Base-by-base conservation (phyloP, 2,888 invertebrate species). In the Sicus ferrugineus region DNA sequence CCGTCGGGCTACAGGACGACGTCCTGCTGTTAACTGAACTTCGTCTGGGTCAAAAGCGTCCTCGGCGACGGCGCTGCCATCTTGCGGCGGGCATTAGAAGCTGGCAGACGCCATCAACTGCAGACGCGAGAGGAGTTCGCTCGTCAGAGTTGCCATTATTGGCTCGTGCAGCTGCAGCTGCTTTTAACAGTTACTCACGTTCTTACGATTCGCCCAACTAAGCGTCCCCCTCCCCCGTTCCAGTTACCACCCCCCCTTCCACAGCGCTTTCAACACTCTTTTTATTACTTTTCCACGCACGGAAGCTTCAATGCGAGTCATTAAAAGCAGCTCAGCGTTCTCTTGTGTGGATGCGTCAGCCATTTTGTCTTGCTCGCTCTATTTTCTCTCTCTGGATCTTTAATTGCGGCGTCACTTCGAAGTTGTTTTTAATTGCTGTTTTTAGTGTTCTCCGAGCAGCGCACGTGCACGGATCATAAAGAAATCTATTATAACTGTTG, bases 71-170 rank as follows among this genome's bases (percentile, higher is more conserved):
- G 21, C 21, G 19, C 54, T 48, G 48, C 48, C 48, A 19, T 48
- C 16, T 21, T 54, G 59, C 19, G 34, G 19, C 31, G n/a, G n/a
- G n/a, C n/a, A n/a, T 21, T n/a, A 19, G 11, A 30, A 48, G 54
- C 65, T 65, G 65, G 54, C 65, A 26, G 52, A 26, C 54, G 52
- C 65, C 65, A 65, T 65, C 54, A 65, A 65, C 19, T 34, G 28
- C 54, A 65, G 65, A 34, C n/a, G n/a, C n/a, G n/a, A n/a, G 23
- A 56, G 56, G 26, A 26, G n/a, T n/a, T n/a, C 26, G n/a, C 21
- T 65, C 54, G 54, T 38, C 65, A 65, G 54, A 34, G 26, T 34
- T 38, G 38, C 54, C 38, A 38, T 65, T 54, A 65, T 54, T 38
- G 65, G 30, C 50, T 34, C 38, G 42, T 42, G 42, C 9, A 4